Evolutionary conservation across 1,140 invertebrate genomes (phyloP).

Genomic region (Coptotermes formosanus): DNA sequence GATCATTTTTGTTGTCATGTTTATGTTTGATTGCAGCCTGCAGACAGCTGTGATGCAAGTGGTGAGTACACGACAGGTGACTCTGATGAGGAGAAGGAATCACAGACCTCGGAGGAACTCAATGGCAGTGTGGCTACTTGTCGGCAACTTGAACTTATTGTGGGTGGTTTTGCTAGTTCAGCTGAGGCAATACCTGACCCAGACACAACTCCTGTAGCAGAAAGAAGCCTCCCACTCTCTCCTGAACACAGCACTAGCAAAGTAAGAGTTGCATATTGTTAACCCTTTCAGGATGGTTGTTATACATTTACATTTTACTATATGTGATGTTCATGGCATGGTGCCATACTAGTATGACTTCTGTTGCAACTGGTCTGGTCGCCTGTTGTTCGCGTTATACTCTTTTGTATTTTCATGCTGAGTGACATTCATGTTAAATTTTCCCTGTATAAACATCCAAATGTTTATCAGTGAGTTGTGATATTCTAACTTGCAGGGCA

Average conservation of each 20-base stretch:
- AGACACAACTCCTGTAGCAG: constrained; percentile 42
- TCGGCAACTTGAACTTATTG: constrained; percentile 48
- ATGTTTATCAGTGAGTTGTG: too few species aligned
- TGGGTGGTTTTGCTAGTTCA: constrained; percentile 51
- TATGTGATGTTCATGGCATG: too few species aligned
- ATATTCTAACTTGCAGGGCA: too few species aligned
- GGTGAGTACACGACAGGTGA: constrained; percentile 82
- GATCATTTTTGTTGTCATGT: neutral
- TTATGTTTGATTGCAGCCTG: constrained; percentile 30
- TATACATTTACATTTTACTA: too few species aligned
- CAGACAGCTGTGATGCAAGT: constrained; percentile 80
- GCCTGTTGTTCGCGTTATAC: too few species aligned
- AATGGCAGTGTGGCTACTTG: constrained; percentile 64
- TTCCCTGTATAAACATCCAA: too few species aligned
- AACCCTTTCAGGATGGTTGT: too few species aligned
- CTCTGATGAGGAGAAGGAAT: constrained; percentile 65
- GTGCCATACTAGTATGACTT: too few species aligned
- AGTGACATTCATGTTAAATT: too few species aligned
- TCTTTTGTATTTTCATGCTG: too few species aligned
- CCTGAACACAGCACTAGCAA: neutral
- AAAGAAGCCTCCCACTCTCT: constrained; percentile 30
- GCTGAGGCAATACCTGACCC: constrained; percentile 54
- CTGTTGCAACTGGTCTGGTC: too few species aligned
- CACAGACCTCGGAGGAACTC: constrained; percentile 70
- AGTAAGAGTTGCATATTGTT: neutral